Evolutionary conservation across 1,140 invertebrate genomes (phyloP), one percentile per base, ranked within the genome.

Genomic region (Phymorhynchus buccinoides): DNA sequence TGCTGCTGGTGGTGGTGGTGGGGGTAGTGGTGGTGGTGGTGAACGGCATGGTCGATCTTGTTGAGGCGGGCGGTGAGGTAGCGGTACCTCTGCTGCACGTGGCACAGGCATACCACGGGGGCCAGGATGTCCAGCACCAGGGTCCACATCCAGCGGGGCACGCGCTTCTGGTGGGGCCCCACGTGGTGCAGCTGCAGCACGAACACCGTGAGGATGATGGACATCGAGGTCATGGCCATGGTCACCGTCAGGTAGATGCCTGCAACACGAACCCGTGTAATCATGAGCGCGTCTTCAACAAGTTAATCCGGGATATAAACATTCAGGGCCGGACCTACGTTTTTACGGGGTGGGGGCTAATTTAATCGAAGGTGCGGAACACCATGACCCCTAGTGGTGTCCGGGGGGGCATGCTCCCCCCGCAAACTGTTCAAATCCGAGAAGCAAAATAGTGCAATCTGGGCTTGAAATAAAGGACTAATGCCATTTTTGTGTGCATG

Each of bases 181-280:
- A 92, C 86, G 88, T 94, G 93, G 79, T 94, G 93, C 16, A 94
- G 89, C 86, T 94, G 92, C 35, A 94, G 87, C 18, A 94, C 93
- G 87, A 93, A 91, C 22, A 94, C 93, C 0, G 93, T 94, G 86
- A 94, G 90, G 22, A 94, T 91, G 68, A 94, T 93, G 4, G 93
- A 94, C 84, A 94, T 84, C 22, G 93, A 94, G 27, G 93, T 94
- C 88, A 93, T 90, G 4, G 92, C 92, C 93, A 94, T 94, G 14
- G 92, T 93, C 14, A 93, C 92, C 9, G 93, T 94, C 78, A 94
- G 89, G 87, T 94, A 94, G 48, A 94, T 93, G 52, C 93, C 93
- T 93, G 89, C 32, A 73, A 68, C 9, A 68, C 2, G 41, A 35
- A 68, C 75, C 56, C 56, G 56, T n/a, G n/a, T n/a, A n/a, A n/a